A percentile compares a stretch with the other conserved stretches of the same genome.
Evolutionary conservation across 2,797 vertebrate genomes (phyloP).

Genomic region (Lutjanus argentimaculatus): DNA sequence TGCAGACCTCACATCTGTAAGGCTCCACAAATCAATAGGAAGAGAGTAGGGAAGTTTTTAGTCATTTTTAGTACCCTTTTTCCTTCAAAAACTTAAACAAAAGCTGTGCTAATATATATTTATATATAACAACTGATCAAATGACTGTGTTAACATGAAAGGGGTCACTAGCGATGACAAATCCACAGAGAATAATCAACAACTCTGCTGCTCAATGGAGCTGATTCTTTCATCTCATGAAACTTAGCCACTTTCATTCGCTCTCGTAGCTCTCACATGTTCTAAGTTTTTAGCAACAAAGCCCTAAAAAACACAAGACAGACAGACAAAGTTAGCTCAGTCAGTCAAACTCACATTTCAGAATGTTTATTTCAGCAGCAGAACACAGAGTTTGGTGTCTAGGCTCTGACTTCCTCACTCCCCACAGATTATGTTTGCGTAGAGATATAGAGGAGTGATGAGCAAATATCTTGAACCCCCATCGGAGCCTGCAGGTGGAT

Average conservation of each 20-base stretch:
- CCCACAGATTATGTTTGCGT: too few relatives aligned
- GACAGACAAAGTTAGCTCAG: too few relatives aligned
- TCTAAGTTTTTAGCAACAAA: neutral
- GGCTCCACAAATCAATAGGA: neutral
- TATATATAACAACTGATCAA: neutral
- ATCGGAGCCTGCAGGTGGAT: too few relatives aligned
- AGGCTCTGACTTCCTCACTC: too few relatives aligned
- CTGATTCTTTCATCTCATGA: neutral
- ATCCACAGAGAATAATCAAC: neutral
- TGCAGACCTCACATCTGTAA: neutral
- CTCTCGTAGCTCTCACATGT: neutral
- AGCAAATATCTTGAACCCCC: too few relatives aligned
- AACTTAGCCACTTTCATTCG: neutral
- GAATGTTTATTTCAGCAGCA: too few relatives aligned
- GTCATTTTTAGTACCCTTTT: neutral
- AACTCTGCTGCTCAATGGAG: neutral
- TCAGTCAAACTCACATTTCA: too few relatives aligned
- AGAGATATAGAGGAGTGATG: too few relatives aligned
- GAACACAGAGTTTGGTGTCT: too few relatives aligned
- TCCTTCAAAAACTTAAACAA: neutral
- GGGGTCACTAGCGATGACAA: neutral
- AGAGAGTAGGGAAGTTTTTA: neutral
- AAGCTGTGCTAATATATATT: neutral
- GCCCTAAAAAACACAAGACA: neutral
- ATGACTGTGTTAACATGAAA: neutral